Conservation (phyloP, 2,888 invertebrate genomes). For the Mythimna vitellina region DNA sequence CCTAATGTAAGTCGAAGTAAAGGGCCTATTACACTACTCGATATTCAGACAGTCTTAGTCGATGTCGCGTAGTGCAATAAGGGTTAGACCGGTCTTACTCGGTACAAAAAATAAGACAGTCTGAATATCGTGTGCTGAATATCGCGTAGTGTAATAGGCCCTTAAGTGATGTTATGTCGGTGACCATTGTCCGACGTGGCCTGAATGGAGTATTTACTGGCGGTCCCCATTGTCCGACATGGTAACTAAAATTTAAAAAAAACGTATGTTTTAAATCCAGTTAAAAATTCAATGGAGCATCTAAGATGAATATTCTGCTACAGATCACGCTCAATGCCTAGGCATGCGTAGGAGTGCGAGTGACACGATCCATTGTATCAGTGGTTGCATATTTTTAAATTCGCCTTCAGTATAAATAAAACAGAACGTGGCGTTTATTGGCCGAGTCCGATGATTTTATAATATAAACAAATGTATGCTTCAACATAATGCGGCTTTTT, state of each 20-base stretch:
- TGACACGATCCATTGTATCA: constrained; percentile 53
- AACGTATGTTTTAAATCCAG: neutral
- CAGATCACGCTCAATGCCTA: constrained; percentile 11
- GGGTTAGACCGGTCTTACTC: too few species aligned
- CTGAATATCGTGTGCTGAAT: too few species aligned
- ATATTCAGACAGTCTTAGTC: too few species aligned
- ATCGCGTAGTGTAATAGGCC: too few species aligned
- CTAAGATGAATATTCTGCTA: constrained; percentile 10
- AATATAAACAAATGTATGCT: constrained; percentile 45
- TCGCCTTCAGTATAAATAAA: constrained; percentile 56
- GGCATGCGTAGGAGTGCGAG: constrained; percentile 45
- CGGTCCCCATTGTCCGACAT: too few species aligned
- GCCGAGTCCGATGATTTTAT: constrained; percentile 47
- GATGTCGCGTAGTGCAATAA: too few species aligned
- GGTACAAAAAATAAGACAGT: too few species aligned
- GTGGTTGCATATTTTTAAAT: constrained; percentile 54
- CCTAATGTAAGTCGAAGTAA: too few species aligned
- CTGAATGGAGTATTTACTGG: too few species aligned
- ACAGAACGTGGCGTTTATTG: constrained; percentile 59
- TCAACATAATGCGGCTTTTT: constrained; percentile 38
- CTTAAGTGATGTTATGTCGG: too few species aligned
- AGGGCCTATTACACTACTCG: too few species aligned
- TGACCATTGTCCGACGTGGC: too few species aligned
- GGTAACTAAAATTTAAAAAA: neutral
- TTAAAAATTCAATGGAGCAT: constrained; percentile 3